Conservation (phyloP, 2,888 invertebrate species). For the Unio delphinus region DNA sequence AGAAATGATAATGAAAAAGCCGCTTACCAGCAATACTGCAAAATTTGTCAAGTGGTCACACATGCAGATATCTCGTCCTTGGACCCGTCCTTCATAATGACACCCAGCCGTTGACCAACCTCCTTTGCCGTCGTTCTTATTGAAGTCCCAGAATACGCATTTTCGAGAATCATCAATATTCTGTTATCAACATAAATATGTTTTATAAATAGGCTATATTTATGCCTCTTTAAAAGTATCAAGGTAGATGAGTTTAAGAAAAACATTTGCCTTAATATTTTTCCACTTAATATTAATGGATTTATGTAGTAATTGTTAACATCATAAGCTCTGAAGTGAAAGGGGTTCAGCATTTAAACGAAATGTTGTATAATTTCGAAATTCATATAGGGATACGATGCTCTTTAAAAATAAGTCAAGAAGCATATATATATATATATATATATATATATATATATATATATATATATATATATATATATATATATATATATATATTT, state of each 20-base stretch:
- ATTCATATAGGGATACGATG: too few relatives aligned
- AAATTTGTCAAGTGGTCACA: slow-evolving; percentile 69
- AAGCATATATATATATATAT: too few relatives aligned
- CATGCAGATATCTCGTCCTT: slow-evolving; percentile 58
- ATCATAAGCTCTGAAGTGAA: too few relatives aligned
- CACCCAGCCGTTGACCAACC: slow-evolving; percentile 62
- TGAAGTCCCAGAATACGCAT: slow-evolving; percentile 64
- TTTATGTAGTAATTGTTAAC: too few relatives aligned
- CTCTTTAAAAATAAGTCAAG: too few relatives aligned
- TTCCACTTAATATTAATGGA: too few relatives aligned
- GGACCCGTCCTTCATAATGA: slow-evolving; percentile 49
- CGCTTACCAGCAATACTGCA: slow-evolving; percentile 56
- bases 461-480: slow-evolving; percentile 1
- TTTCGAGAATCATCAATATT: slow-evolving; percentile 18
- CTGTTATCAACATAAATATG: not conserved
- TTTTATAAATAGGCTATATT: not conserved
- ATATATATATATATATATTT: not conserved
- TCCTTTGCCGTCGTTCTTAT: slow-evolving; percentile 34
- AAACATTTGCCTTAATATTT: not conserved
- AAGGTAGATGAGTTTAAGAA: not conserved
- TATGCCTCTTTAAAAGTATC: not conserved
- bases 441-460: slow-evolving; percentile 1
- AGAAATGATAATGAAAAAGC: not conserved
- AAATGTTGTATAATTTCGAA: too few relatives aligned
- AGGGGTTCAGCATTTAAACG: too few relatives aligned